phyloP scores from a whole-genome alignment of 1,140 invertebrate species.

The Portunus trituberculatus region DNA sequence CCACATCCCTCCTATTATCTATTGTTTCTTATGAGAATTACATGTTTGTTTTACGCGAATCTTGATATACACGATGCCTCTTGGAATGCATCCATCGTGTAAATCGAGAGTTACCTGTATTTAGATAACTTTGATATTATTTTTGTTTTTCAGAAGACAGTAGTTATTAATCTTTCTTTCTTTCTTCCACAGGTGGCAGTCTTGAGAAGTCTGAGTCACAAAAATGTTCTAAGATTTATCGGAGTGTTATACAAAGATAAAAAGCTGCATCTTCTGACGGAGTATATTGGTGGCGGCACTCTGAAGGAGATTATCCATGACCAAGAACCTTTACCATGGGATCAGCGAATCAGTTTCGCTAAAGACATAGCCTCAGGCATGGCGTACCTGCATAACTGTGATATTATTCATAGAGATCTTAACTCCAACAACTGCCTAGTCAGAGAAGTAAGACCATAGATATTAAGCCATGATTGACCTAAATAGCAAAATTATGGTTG shows the following conservation, averaged over 20 bases:
- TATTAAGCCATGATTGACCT: too few species aligned
- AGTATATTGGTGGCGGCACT: slow-evolving; percentile 95
- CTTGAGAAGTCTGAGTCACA: slow-evolving; percentile 91
- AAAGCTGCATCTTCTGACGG: slow-evolving; percentile 93
- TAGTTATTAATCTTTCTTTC: background rate
- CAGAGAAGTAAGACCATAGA: slow-evolving; percentile 84
- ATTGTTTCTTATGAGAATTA: too few species aligned
- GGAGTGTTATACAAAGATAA: slow-evolving; percentile 96
- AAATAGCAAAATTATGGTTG: too few species aligned
- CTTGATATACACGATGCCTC: too few species aligned
- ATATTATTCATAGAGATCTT: slow-evolving; percentile 96
- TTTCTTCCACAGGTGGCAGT: slow-evolving; percentile 88
- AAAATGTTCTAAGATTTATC: slow-evolving; percentile 94
- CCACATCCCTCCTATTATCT: too few species aligned
- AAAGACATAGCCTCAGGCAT: slow-evolving; percentile 96
- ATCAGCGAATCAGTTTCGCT: slow-evolving; percentile 90
- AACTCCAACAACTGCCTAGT: slow-evolving; percentile 98
- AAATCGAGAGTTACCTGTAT: too few species aligned
- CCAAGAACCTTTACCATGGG: slow-evolving; percentile 88
- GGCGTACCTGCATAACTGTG: slow-evolving; percentile 95
- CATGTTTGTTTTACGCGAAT: too few species aligned
- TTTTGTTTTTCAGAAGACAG: too few species aligned
- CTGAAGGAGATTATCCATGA: slow-evolving; percentile 92
- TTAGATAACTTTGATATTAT: too few species aligned
- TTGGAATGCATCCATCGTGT: too few species aligned